Evolutionary conservation across 2,888 invertebrate species (phyloP).

Genomic region (Conops quadrifasciatus): DNA sequence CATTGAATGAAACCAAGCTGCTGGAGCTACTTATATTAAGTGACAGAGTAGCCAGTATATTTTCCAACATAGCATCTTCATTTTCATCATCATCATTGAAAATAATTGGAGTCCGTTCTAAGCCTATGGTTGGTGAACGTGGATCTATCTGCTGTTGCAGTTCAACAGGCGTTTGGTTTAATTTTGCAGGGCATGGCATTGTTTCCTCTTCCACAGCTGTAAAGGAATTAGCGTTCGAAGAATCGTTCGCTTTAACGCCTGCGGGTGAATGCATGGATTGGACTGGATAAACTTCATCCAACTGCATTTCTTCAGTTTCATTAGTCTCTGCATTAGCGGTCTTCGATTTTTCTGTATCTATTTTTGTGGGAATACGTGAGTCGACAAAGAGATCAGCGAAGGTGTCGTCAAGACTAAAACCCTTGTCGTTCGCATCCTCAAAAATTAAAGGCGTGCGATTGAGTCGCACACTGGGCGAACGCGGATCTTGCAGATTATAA

Average conservation of each 20-base stretch:
- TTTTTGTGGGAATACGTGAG: constrained; percentile 46
- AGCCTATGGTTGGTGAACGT: constrained; percentile 59
- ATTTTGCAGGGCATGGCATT: constrained; percentile 44
- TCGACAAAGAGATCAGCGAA: constrained; percentile 61
- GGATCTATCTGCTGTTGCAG: constrained; percentile 53
- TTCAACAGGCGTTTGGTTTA: constrained; percentile 40
- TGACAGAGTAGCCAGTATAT: constrained; percentile 55
- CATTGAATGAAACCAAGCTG: constrained; percentile 50
- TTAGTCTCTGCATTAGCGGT: background rate
- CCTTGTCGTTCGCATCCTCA: constrained; percentile 55
- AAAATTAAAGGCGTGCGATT: constrained; percentile 59
- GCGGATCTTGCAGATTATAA: constrained; percentile 55
- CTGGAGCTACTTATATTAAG: constrained; percentile 54
- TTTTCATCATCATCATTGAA: constrained; percentile 53
- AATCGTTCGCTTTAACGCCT: background rate
- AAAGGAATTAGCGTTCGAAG: constrained; percentile 1
- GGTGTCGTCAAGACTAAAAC: constrained; percentile 58
- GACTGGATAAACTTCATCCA: too few species aligned
- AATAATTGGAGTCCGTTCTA: constrained; percentile 61
- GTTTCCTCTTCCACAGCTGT: constrained; percentile 47
- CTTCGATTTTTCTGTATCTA: background rate
- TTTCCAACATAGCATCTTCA: constrained; percentile 60
- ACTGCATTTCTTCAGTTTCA: constrained; percentile 7
- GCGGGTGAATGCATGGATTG: too few species aligned
- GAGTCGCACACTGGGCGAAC: constrained; percentile 54